Evolutionary conservation across 2,888 invertebrate species (phyloP).

Genomic region (Cosmia pyralina): DNA sequence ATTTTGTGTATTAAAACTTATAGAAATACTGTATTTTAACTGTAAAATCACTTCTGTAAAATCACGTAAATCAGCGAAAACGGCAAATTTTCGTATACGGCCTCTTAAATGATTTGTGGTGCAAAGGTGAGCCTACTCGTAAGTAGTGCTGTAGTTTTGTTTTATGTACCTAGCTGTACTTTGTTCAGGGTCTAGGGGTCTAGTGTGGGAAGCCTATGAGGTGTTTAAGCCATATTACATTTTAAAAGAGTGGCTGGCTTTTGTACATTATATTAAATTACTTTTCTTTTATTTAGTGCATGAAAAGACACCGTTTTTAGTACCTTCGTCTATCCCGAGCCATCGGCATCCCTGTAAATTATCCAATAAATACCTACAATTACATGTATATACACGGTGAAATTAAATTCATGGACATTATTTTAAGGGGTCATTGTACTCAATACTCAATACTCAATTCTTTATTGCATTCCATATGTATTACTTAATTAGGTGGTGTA

Average conservation of each 20-base stretch:
- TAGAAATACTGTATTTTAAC: too few relatives aligned
- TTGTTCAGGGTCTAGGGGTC: too few relatives aligned
- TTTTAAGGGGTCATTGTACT: too few relatives aligned
- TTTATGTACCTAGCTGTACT: background rate
- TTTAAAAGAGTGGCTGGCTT: background rate
- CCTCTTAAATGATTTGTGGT: background rate
- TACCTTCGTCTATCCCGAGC: background rate
- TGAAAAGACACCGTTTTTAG: background rate
- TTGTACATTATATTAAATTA: background rate
- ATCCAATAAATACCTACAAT: background rate
- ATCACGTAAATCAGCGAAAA: too few relatives aligned
- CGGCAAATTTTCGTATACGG: too few relatives aligned
- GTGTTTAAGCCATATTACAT: background rate
- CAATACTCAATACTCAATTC: too few relatives aligned
- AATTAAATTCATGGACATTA: too few relatives aligned
- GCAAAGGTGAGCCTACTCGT: background rate
- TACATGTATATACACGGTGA: too few relatives aligned
- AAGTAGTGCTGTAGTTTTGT: background rate
- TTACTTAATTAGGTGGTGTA: too few relatives aligned
- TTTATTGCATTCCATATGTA: too few relatives aligned
- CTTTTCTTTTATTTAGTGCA: slow-evolving; percentile 7
- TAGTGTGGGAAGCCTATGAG: background rate
- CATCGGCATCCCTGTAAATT: background rate
- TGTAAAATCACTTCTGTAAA: too few relatives aligned
- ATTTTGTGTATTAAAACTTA: too few relatives aligned